Evolutionary conservation across 2,888 invertebrate genomes (phyloP), one percentile per base, ranked within the genome.

Genomic region (Philaethria dido): DNA sequence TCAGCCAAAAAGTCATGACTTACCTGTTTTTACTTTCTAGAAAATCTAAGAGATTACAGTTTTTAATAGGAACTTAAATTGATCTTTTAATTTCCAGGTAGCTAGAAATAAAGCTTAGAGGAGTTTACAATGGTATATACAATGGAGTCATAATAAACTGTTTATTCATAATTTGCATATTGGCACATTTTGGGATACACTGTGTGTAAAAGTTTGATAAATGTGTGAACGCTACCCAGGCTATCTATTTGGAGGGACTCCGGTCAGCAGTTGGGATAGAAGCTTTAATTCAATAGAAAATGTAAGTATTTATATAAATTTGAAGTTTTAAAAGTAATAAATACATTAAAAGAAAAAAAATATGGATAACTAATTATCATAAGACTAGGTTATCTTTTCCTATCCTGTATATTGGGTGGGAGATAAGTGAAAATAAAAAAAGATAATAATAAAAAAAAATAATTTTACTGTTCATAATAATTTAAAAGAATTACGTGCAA

Each of bases 251-350:
- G 89, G 92, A 47, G 92, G 92, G 59, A 90, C 91, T 75, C 92
- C 92, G 72, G 90, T 91, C 81, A 91, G 90, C 75, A 91, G 92
- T 80, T 92, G 92, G 92, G 92, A 92, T 80, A 84, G 91, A 81
- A 80, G 90, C 73, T 91, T 85, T 77, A 87, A 87, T 77, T 82
- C 87, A 29, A 73, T 92, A 80, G 92, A 92, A 79, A 92, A 92
- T 87, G 92, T 92, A 69, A 92, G 92, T 91, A 78, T 22, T 39
- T 73, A 39, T 14, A 22, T 39, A n/a, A 20, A 20, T 20, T 36
- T 9, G 13, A 2, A 11, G 3, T 18, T 36, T 5, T n/a, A 48
- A 25, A 48, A 25, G 25, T 25, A 25, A 25, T 25, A 25, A 4
- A 2, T 25, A 25, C 2, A 25, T 25, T 25, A 2, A 25, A 4